phyloP scores from a whole-genome alignment of 2,888 invertebrate species.

The Dicyrtomina minuta region DNA sequence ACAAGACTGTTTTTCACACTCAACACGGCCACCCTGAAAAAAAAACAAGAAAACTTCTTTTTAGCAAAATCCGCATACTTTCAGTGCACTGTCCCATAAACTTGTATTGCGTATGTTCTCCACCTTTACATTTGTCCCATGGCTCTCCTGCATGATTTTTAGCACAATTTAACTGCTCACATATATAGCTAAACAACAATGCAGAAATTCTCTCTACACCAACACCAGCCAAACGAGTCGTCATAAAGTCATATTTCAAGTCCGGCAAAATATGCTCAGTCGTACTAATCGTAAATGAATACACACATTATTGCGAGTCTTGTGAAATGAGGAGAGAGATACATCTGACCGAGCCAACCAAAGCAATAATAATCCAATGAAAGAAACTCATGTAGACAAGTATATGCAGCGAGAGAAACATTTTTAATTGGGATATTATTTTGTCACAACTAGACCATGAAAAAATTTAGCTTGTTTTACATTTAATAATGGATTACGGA shows the following conservation, averaged over 20 bases:
- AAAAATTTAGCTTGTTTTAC: too few species aligned
- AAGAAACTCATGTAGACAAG: too few species aligned
- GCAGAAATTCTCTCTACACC: not conserved
- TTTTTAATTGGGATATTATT: too few species aligned
- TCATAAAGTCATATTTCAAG: slow-evolving; percentile 37
- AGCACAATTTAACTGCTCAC: slow-evolving; percentile 8
- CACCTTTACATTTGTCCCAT: not conserved
- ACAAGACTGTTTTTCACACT: slow-evolving; percentile 73
- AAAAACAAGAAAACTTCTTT: slow-evolving; percentile 35
- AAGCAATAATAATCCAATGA: too few species aligned
- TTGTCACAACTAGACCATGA: too few species aligned
- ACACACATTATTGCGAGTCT: too few species aligned
- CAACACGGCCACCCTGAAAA: slow-evolving; percentile 80
- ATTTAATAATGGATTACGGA: too few species aligned
- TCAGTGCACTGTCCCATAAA: slow-evolving; percentile 18
- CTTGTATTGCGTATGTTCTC: slow-evolving; percentile 9
- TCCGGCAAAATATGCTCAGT: too few species aligned
- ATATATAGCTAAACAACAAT: not conserved
- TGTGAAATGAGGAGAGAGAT: too few species aligned
- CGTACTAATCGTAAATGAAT: too few species aligned
- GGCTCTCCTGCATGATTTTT: not conserved
- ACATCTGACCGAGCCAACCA: too few species aligned
- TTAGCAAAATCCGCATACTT: slow-evolving; percentile 27
- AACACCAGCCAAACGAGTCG: slow-evolving; percentile 28
- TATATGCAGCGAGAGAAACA: too few species aligned